A percentile compares a stretch with the other conserved stretches of the same genome.
These are phyloP conservation scores for Operophtera brumata DNA, from an alignment of 2,888 invertebrate genomes.

Conservation along the genomic window DNA sequence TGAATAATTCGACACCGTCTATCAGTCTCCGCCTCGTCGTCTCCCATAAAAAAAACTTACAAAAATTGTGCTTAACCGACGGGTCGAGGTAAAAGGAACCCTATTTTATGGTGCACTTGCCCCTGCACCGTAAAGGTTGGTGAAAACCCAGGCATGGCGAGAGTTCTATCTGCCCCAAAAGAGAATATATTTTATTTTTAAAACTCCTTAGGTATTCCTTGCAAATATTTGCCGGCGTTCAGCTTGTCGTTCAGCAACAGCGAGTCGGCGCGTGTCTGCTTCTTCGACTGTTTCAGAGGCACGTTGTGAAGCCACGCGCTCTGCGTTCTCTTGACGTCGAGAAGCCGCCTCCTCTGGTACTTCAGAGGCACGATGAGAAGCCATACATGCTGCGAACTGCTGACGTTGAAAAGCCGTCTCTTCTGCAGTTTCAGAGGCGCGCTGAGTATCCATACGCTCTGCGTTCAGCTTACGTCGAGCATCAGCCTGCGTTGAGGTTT, in stretches of 20 bases:
- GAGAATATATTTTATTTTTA: slow-evolving; percentile 42
- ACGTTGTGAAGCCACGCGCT: too few relatives aligned
- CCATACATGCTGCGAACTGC: too few relatives aligned
- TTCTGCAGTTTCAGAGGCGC: too few relatives aligned
- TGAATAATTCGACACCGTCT: slow-evolving; percentile 33
- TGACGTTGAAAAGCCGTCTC: too few relatives aligned
- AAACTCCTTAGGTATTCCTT: slow-evolving; percentile 24
- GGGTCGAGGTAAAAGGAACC: not conserved
- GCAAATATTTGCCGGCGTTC: not conserved
- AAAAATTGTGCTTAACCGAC: too few relatives aligned
- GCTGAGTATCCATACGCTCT: not conserved
- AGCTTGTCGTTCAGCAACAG: not conserved
- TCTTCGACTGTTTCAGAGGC: too few relatives aligned
- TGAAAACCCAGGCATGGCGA: slow-evolving; percentile 6
- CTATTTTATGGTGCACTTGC: slow-evolving; percentile 17
- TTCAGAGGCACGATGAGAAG: too few relatives aligned
- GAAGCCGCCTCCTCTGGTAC: too few relatives aligned
- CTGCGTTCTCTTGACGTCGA: too few relatives aligned
- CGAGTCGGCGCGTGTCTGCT: too few relatives aligned
- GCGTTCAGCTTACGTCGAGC: not conserved
- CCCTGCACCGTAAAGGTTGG: slow-evolving; percentile 27
- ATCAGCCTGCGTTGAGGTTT: not conserved
- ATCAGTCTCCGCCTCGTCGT: slow-evolving; percentile 33
- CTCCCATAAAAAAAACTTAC: slow-evolving; percentile 44
- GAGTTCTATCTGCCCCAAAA: slow-evolving; percentile 37